These are phyloP conservation scores for Bufotes viridis DNA, from an alignment of 2,797 vertebrate species.

Conservation along the genomic window DNA sequence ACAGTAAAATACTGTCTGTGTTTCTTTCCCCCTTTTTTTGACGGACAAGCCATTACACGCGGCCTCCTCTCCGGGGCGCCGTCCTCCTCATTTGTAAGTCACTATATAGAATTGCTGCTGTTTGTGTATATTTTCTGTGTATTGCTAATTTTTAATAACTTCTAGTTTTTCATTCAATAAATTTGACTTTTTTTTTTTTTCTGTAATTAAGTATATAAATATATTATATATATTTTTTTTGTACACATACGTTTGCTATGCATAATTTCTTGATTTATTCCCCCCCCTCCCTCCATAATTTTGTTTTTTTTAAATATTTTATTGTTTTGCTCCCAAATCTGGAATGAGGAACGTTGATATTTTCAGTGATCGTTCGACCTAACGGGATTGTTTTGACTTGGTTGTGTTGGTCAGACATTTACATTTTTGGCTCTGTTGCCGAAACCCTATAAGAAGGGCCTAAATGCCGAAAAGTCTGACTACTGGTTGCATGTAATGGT, in stretches of 20 bases:
- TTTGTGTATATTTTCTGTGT: slow-evolving; percentile 85
- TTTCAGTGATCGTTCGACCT: slow-evolving; percentile 63
- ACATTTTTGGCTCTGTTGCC: background rate
- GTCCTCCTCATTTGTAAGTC: slow-evolving; percentile 75
- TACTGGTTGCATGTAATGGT: background rate
- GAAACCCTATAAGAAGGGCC: background rate
- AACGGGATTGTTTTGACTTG: slow-evolving; percentile 64
- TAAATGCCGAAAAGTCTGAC: background rate
- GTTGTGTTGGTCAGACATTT: background rate
- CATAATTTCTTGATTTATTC: slow-evolving; percentile 68
- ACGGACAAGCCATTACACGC: slow-evolving; percentile 81
- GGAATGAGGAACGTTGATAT: slow-evolving; percentile 65
- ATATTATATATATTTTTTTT: slow-evolving; percentile 72
- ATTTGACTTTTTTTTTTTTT: slow-evolving; percentile 90
- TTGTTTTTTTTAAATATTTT: slow-evolving; percentile 70
- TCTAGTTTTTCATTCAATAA: slow-evolving; percentile 99
- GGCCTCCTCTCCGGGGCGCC: slow-evolving; percentile 66
- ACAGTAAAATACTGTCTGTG: slow-evolving; percentile 77
- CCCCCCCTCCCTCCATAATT: slow-evolving; percentile 61
- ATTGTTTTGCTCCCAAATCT: slow-evolving; percentile 51
- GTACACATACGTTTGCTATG: slow-evolving; percentile 70
- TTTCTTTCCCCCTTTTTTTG: slow-evolving; percentile 68
- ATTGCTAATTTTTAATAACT: slow-evolving; percentile 89
- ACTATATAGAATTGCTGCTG: slow-evolving; percentile 84
- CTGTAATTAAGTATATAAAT: slow-evolving; percentile 85